Base-by-base conservation (phyloP, 1,140 invertebrate genomes). In the Cydia strobilella region DNA sequence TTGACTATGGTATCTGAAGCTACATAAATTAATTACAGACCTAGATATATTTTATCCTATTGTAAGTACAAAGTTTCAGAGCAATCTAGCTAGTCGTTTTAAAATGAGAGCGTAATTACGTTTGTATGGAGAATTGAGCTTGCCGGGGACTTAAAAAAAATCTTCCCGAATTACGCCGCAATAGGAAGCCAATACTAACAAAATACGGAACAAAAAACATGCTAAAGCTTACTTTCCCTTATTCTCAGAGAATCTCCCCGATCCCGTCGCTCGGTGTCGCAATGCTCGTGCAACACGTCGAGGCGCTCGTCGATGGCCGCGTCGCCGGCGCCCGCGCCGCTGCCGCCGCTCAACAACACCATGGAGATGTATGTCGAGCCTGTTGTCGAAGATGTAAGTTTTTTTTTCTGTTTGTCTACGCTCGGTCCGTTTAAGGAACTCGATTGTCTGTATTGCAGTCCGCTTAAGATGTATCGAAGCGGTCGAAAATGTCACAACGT, bases 341-440 rank as follows among this genome's bases (percentile, higher is more conserved):
- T 90, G 74, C 91, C 89, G 1, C 86, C 90, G 0, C 89, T 93
- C 79, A 93, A 93, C 87, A 93, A 93, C 80, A 93, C 93, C 79
- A 84, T 93, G 76, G 93, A 93, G 71, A 90, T 93, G 84, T 93
- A 93, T 84, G 90, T 93, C 20, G 91, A 93, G 54, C 93, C 93
- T 0, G 93, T 93, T 74, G 90, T 93, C 76, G 93, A 93, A 78
- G 88, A 93, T 77, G 91, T 93, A 54, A 93, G 91, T 92, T 72
- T 7, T 48, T 45, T 71, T 73, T 35, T 18, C n/a, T 54, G 15
- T 18, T n/a, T 15, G 13, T 48, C 15, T 48, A 20, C 20, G 39
- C 66, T 59, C 48, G 27, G n/a, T 23, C 65, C 15, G 15, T 35
- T 5, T 6, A 35, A 35, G 31, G 5, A 35, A 6, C 31, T 35